These are phyloP conservation scores for Orthonyx spaldingii DNA, from an alignment of 2,113 vertebrate genomes.

Conservation along the genomic window DNA sequence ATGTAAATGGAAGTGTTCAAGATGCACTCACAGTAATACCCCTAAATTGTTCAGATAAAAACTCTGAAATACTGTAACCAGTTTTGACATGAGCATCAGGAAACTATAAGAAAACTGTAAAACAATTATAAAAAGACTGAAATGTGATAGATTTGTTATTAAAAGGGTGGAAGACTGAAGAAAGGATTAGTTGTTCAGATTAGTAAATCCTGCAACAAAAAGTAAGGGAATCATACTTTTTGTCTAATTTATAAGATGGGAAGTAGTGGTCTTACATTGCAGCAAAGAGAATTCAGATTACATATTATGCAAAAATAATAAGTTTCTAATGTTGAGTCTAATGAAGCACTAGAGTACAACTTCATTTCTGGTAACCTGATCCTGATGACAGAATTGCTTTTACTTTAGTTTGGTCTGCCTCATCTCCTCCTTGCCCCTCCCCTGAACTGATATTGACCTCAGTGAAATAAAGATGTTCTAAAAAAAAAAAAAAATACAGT, in stretches of 20 bases:
- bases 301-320: background rate
- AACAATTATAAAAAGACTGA: background rate
- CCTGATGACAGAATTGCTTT: background rate
- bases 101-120: background rate
- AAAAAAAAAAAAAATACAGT: background rate
- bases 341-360: background rate
- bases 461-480: background rate
- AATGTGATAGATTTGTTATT: background rate
- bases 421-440: background rate
- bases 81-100: background rate
- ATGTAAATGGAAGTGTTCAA: background rate
- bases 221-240: background rate
- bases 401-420: background rate
- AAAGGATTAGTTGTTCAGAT: background rate
- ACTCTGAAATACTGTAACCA: background rate
- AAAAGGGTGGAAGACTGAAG: background rate
- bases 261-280: background rate
- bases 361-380: background rate
- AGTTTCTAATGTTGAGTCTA: background rate
- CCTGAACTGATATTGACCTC: background rate
- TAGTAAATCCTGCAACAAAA: background rate
- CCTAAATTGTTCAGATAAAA: background rate
- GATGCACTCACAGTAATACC: background rate
- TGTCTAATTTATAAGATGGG: background rate
- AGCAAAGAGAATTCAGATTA: background rate